Evolutionary conservation across 2,797 vertebrate species (phyloP).

Genomic region (Crax fasciolata): DNA sequence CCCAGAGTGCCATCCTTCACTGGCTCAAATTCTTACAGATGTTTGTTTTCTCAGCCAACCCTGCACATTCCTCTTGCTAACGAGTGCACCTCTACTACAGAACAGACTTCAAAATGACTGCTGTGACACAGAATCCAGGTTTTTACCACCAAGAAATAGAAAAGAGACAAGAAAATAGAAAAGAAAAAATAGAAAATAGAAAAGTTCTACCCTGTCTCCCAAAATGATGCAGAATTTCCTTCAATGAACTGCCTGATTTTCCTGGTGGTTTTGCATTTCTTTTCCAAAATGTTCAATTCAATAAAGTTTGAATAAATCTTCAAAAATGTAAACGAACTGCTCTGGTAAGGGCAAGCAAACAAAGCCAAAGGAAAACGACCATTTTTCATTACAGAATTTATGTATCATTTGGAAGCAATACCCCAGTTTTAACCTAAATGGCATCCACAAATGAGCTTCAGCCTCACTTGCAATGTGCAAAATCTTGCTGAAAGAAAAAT

Average conservation of each 20-base stretch:
- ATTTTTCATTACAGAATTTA: conserved; percentile 67
- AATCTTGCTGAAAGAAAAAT: conserved; percentile 40
- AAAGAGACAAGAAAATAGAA: background rate
- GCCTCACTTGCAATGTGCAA: conserved; percentile 36
- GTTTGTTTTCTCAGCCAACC: background rate
- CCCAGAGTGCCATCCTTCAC: background rate
- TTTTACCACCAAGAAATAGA: background rate
- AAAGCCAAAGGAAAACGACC: conserved; percentile 52
- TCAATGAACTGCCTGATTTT: background rate
- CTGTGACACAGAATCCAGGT: background rate
- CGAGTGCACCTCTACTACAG: background rate
- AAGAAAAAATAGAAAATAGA: background rate
- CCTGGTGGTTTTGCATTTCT: background rate
- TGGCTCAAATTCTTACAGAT: background rate
- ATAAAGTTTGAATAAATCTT: background rate
- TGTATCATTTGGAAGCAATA: conserved; percentile 67
- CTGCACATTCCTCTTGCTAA: background rate
- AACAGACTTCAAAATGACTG: background rate
- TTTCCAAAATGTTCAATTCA: background rate
- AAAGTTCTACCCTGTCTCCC: background rate
- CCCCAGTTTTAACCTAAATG: conserved; percentile 68
- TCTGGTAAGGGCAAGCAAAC: conserved; percentile 14
- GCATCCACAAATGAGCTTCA: conserved; percentile 46
- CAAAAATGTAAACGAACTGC: conserved; percentile 21
- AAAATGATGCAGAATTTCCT: background rate